Base-by-base conservation (phyloP, 1,140 invertebrate genomes). In the Venturia canescens region DNA sequence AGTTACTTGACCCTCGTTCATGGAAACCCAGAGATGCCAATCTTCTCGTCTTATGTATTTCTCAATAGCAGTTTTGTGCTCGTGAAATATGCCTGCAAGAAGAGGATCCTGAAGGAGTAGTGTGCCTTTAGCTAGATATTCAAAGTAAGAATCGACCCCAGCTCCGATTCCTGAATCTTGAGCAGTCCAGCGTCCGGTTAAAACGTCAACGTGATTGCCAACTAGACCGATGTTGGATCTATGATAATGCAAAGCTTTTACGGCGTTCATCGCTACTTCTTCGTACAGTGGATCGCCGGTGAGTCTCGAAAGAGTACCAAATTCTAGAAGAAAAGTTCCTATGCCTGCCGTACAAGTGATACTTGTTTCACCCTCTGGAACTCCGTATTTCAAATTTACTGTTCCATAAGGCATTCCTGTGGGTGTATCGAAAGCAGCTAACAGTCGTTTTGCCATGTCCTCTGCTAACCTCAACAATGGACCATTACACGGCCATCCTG, bases 351-450 rank as follows among this genome's bases (percentile, higher is more conserved):
- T 99, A 90, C 99, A 99, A 0, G 98, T 99, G 3, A 99, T 94
- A 72, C 97, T 96, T 9, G 99, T 99, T 92, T 99, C 99, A 18
- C 97, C 97, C 74, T 94, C 94, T 4, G 99, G 98, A 3, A 99
- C 97, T 4, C 99, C 99, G 90, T 97, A 94, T 71, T 95, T 94
- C 13, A 99, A 90, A 91, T 99, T 99, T 0, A 98, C 98, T 13
- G 99, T 99, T 21, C 99, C 99, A 93, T 99, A 99, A 0, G 99
- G 99, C 98, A 99, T 99, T 0, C 98, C 98, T 27, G 97, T 97
- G 16, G 94, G 94, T 0, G 97, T 97, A 86, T 98, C 96, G 92
- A 98, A 98, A 5, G 97, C 97, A 23, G 97, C 96, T 66, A 99
- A 93, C 5, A 99, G 90, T 88, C 97, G 94, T 83, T 97, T 93